Evolutionary conservation across 2,888 invertebrate species (phyloP), one percentile per base, ranked within the genome.

Genomic region (Caenorhabditis sulstoni): DNA sequence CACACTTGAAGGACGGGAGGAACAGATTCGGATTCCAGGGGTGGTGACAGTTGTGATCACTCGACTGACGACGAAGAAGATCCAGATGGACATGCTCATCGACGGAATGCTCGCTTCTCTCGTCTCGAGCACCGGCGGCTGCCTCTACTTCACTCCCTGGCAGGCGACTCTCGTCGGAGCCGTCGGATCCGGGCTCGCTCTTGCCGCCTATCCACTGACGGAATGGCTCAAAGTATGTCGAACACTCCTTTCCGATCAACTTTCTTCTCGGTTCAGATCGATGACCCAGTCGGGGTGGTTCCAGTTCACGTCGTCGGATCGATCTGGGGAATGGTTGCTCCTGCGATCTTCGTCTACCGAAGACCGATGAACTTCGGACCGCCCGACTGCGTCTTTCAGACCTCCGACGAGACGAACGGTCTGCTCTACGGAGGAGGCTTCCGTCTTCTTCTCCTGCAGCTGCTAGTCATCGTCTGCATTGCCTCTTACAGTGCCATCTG

Each of bases 291-390:
- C 16, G 88, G 88, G 16, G 85, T 88, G 3, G 77, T 88, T 45
- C 88, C 88, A 4, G 88, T 88, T 1, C 88, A 88, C 67, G 88
- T 88, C 0, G 79, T 88, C 44, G 88, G 84, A 18, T 84, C 88
- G 5, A 79, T 80, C 8, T 88, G 88, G 88, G 88, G 87, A 70
- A 88, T 88, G 88, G 68, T 88, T 14, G 81, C 85, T 65, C 88
- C 86, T 1, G 88, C 86, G 3, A 81, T 88, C 12, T 88, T 88
- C 55, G 82, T 85, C 5, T 62, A 82, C 50, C 78, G 82, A 9
- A 41, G 79, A 35, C 62, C 49, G 73, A 87, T 76, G 79, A 79
- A 79, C 20, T 73, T 73, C 14, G 79, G 67, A 18, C 79, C 73
- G 0, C 67, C 66, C 0, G 73, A 64, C 11, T 78, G 78, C 16